Percentiles rank a stretch among this genome's conserved stretches.
Conservation (phyloP, 2,888 invertebrate species). For the Euphydryas editha region DNA sequence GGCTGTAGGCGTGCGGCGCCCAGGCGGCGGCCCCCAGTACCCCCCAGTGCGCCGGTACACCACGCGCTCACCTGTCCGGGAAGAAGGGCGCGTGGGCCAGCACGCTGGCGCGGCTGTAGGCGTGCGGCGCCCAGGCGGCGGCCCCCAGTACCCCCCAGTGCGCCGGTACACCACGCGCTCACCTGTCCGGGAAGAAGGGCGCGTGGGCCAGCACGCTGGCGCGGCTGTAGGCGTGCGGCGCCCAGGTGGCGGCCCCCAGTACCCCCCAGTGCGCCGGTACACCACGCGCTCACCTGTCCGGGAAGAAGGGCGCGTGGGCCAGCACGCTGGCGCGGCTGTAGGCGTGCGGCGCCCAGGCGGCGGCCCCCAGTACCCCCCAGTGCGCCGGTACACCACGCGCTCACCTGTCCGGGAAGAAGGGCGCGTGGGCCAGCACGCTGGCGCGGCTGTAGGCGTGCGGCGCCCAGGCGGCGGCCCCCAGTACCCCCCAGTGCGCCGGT, state of each 20-base stretch:
- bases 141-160: slow-evolving; percentile 83
- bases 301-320: slow-evolving; percentile 92
- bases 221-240: slow-evolving; percentile 91
- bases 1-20: slow-evolving; percentile 90
- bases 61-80: slow-evolving; percentile 95
- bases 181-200: slow-evolving; percentile 95
- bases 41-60: no score
- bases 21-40: slow-evolving; percentile 85
- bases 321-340: slow-evolving; percentile 96
- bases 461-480: no score
- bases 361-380: slow-evolving; percentile 95
- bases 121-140: slow-evolving; percentile 79
- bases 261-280: no score
- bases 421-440: no score
- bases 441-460: no score
- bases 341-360: slow-evolving; percentile 82
- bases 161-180: no score
- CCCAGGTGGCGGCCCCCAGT: slow-evolving; percentile 84
- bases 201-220: slow-evolving; percentile 94
- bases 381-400: no score
- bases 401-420: no score
- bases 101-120: slow-evolving; percentile 95
- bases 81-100: slow-evolving; percentile 93
- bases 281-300: slow-evolving; percentile 91
- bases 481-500: no score